These are phyloP conservation scores for Glaucomys volans DNA, from an alignment of 2,113 vertebrate genomes.

Conservation along the genomic window DNA sequence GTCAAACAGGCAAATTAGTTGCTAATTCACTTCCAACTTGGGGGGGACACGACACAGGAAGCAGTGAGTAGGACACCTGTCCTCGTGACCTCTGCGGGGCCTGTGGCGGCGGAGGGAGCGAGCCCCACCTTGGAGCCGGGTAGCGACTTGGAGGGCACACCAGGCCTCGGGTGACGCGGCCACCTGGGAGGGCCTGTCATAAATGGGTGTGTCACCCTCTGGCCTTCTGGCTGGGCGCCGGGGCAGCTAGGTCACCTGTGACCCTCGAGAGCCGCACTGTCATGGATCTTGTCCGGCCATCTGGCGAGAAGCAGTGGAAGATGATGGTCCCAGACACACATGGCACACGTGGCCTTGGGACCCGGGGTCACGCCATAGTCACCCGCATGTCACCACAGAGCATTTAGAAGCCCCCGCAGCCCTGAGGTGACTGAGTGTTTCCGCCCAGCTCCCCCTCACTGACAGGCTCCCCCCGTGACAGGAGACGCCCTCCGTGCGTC, in stretches of 20 bases:
- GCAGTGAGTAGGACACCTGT: not conserved
- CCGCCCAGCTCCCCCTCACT: too few species aligned
- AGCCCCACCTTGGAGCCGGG: too few species aligned
- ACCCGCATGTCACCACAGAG: constrained; percentile 74
- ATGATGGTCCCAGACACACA: constrained; percentile 72
- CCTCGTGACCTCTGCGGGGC: not conserved
- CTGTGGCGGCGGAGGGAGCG: not conserved
- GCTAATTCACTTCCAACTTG: not conserved
- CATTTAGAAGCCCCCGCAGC: constrained; percentile 54
- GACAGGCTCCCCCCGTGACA: too few species aligned
- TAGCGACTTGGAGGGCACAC: not conserved
- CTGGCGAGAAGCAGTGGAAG: constrained; percentile 76
- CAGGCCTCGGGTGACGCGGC: not conserved
- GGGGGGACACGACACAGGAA: not conserved
- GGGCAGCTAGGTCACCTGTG: constrained; percentile 59
- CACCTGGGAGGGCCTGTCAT: not conserved
- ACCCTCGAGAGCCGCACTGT: constrained; percentile 33
- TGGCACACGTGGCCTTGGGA: constrained; percentile 79
- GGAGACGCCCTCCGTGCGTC: too few species aligned
- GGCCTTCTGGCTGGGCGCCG: not conserved
- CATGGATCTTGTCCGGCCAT: constrained; percentile 70
- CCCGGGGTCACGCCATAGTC: constrained; percentile 80
- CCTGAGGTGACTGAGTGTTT: too few species aligned
- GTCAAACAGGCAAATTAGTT: not conserved
- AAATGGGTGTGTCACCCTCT: not conserved